Evolutionary conservation across 2,113 vertebrate species (phyloP).

Genomic region (Natator depressus): DNA sequence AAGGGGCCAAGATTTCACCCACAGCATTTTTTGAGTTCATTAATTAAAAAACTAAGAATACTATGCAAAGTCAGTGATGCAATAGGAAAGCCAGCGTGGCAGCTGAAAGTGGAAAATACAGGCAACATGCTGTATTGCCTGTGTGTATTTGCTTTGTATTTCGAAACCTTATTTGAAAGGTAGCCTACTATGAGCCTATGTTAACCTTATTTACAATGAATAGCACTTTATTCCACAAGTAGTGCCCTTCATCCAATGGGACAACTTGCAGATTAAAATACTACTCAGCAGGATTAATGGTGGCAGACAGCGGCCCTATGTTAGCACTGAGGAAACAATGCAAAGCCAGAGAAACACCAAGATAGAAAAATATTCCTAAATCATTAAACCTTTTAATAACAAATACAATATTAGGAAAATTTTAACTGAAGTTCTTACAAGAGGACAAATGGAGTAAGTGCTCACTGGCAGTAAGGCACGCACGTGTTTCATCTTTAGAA

Average conservation of each 20-base stretch:
- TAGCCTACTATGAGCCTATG: not conserved
- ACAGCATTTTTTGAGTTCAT: not conserved
- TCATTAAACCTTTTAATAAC: not conserved
- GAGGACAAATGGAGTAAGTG: not conserved
- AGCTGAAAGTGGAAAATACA: not conserved
- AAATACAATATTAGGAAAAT: not conserved
- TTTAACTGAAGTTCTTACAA: not conserved
- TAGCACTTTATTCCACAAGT: not conserved
- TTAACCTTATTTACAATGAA: not conserved
- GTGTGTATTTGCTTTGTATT: not conserved
- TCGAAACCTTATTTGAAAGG: not conserved
- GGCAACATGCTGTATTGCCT: not conserved
- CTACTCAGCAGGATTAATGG: not conserved
- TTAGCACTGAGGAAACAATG: not conserved
- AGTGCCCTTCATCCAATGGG: not conserved
- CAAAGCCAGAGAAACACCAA: not conserved
- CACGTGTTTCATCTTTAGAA: not conserved
- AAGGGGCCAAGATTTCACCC: not conserved
- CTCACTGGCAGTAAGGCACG: not conserved
- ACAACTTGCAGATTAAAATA: not conserved
- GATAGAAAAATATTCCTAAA: not conserved
- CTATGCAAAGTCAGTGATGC: not conserved
- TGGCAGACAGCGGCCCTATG: rapidly evolving
- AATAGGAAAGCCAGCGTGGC: not conserved
- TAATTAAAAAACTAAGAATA: not conserved